A percentile compares a stretch with the other conserved stretches of the same genome.
These are phyloP conservation scores for Macroramphosus scolopax DNA, from an alignment of 2,797 vertebrate species.

Conservation along the genomic window DNA sequence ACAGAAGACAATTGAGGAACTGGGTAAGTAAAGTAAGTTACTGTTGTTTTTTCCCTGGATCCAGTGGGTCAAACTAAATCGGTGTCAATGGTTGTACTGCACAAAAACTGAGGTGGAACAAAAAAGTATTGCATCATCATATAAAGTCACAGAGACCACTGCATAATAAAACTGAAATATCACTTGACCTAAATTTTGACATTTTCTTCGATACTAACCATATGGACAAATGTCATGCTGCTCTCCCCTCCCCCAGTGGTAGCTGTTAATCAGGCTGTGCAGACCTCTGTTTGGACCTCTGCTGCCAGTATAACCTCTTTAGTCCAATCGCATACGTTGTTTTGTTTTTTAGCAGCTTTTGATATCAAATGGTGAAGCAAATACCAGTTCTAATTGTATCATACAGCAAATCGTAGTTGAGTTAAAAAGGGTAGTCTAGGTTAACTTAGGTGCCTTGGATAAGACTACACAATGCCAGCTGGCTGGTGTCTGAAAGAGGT, in stretches of 20 bases:
- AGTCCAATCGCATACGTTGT: slow-evolving; percentile 4
- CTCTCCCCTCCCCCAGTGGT: slow-evolving; percentile 34
- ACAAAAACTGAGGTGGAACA: no score
- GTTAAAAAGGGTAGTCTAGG: neutral
- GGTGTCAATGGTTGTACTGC: no score
- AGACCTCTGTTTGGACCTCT: slow-evolving; percentile 25
- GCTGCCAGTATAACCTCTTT: slow-evolving; percentile 20
- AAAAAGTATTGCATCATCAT: no score
- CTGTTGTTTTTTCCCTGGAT: no score
- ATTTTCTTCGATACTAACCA: slow-evolving; percentile 34
- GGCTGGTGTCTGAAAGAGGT: slow-evolving; percentile 37
- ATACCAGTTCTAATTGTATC: neutral
- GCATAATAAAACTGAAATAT: no score
- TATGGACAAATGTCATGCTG: slow-evolving; percentile 22
- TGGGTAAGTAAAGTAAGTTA: no score
- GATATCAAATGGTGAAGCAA: neutral
- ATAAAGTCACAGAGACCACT: no score
- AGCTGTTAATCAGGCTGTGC: slow-evolving; percentile 38
- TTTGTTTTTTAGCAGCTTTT: neutral
- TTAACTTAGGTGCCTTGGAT: slow-evolving; percentile 21
- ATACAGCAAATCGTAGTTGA: neutral
- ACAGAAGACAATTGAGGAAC: no score
- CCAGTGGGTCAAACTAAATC: no score
- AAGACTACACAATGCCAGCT: slow-evolving; percentile 34
- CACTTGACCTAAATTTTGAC: slow-evolving; percentile 18